Evolutionary conservation across 1,140 invertebrate genomes (phyloP).

Genomic region (Idris sp.): DNA sequence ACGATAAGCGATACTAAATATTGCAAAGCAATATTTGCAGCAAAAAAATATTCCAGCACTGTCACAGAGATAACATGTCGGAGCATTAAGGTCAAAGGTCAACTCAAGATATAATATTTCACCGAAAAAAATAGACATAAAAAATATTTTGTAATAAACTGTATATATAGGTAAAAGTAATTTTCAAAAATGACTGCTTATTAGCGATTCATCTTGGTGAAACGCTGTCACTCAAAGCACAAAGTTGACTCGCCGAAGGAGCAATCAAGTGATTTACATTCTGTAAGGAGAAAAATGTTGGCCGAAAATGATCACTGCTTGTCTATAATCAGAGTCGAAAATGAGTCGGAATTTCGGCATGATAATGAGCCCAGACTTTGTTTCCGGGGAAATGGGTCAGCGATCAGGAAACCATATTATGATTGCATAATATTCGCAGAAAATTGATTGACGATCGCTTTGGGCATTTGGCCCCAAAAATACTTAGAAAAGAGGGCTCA

Average conservation of each 20-base stretch:
- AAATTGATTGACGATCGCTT: no score
- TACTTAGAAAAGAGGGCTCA: no score
- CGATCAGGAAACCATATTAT: no score
- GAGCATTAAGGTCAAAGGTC: constrained; percentile 11
- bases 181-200: constrained; percentile 30
- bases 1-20: constrained; percentile 58
- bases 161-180: constrained; percentile 1
- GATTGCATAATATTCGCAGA: constrained; percentile 60
- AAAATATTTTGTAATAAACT: no score
- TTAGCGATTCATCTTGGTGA: constrained; percentile 25
- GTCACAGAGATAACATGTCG: no score
- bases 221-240: constrained; percentile 49
- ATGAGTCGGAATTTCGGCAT: constrained; percentile 36
- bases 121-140: constrained; percentile 25
- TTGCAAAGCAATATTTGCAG: constrained; percentile 36
- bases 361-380: constrained; percentile 50
- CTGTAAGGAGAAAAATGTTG: constrained; percentile 6
- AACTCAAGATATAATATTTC: constrained; percentile 51
- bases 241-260: constrained; percentile 35
- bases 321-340: constrained; percentile 38
- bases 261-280: constrained; percentile 48
- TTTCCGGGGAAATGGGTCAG: constrained; percentile 52
- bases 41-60: no score
- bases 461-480: no score
- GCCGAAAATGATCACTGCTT: constrained; percentile 36